Evolutionary conservation across 2,888 invertebrate species (phyloP).

Genomic region (Neoitamus cyanurus): DNA sequence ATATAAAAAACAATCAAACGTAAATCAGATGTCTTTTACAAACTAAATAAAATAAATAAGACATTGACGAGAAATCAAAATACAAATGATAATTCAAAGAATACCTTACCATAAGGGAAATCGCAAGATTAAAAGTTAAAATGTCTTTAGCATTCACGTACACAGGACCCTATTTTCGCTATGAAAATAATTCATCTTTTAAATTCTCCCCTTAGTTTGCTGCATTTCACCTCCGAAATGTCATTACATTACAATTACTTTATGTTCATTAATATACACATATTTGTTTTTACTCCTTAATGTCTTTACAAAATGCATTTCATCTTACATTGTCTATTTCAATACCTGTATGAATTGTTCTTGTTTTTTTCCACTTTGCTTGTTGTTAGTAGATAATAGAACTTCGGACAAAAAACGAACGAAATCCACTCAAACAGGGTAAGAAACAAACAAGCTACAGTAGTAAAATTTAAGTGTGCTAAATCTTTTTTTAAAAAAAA

Average conservation of each 20-base stretch:
- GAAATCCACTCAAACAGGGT: not conserved
- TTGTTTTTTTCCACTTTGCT: not conserved
- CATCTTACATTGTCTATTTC: constrained; percentile 40
- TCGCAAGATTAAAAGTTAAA: constrained; percentile 24
- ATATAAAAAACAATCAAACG: constrained; percentile 40
- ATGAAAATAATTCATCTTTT: constrained; percentile 44
- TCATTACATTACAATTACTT: constrained; percentile 18
- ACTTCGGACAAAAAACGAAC: not conserved
- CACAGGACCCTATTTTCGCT: constrained; percentile 31
- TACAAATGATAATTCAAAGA: constrained; percentile 30
- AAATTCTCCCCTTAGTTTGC: not conserved
- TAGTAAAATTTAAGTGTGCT: not conserved
- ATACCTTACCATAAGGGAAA: constrained; percentile 36
- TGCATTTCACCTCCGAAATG: constrained; percentile 6
- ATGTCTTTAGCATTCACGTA: constrained; percentile 35
- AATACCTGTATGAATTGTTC: constrained; percentile 37
- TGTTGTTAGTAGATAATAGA: not conserved
- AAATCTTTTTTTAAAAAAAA: not conserved
- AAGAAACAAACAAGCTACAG: not conserved
- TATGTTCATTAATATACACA: constrained; percentile 25
- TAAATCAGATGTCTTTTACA: constrained; percentile 34
- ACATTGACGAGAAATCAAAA: constrained; percentile 27
- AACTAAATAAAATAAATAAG: constrained; percentile 47
- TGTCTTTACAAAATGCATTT: constrained; percentile 47
- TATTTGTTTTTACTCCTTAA: constrained; percentile 15